Evolutionary conservation across 2,888 invertebrate genomes (phyloP).

Genomic region (Xestia rhomboidea): DNA sequence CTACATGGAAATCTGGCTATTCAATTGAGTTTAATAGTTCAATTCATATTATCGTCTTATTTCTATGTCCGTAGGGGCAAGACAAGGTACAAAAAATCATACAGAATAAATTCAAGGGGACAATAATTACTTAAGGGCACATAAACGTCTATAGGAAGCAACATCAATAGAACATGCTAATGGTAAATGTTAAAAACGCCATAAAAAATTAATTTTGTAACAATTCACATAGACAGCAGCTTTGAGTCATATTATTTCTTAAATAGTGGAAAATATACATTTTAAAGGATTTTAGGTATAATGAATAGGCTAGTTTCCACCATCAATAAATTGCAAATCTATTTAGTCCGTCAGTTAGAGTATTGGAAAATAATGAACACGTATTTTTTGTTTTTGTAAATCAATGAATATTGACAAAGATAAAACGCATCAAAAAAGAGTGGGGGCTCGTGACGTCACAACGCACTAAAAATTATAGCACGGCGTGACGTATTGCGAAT

Average conservation of each 20-base stretch:
- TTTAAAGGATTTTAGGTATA: not conserved
- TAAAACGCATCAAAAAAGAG: no score
- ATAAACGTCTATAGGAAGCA: conserved; percentile 32
- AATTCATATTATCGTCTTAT: conserved; percentile 27
- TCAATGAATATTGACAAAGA: no score
- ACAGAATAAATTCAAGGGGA: conserved; percentile 19
- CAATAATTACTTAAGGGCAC: conserved; percentile 15
- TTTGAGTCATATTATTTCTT: conserved; percentile 4
- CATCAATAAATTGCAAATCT: no score
- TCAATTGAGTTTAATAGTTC: no score
- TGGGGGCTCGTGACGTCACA: no score
- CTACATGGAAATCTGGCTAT: not conserved
- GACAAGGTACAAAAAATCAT: conserved; percentile 35
- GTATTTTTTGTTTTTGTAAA: no score
- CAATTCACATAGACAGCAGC: not conserved
- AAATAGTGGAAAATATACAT: not conserved
- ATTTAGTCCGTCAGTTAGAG: no score
- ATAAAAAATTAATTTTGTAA: not conserved
- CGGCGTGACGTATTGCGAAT: no score
- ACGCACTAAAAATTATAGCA: no score
- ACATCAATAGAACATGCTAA: conserved; percentile 52
- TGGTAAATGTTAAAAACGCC: conserved; percentile 4
- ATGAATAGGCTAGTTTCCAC: no score
- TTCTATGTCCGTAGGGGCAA: conserved; percentile 41
- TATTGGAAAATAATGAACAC: no score